Evolutionary conservation across 2,888 invertebrate species (phyloP), one percentile per base, ranked within the genome.

Genomic region (Caenorhabditis sp.): DNA sequence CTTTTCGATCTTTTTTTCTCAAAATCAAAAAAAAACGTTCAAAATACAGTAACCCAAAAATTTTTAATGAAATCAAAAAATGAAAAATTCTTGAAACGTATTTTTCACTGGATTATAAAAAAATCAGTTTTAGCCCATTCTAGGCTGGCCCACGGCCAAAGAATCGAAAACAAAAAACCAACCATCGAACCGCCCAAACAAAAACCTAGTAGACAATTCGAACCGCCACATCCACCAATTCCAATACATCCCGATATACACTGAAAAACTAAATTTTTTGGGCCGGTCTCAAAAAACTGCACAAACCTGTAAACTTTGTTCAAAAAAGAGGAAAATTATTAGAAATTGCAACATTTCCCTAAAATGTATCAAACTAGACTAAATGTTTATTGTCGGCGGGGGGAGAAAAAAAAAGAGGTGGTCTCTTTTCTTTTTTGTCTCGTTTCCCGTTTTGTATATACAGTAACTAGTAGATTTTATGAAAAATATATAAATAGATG

Each of bases 211-310:
- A 78, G 54, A 54, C 76, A 78, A 1, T 69, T 53, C 12, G 71
- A 66, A n/a, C n/a, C n/a, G 17, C 74, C 71, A 54, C 74, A 70
- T 19, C 78, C 76, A 5, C 76, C 74, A 43, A 78, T 66, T 53
- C 78, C 77, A 2, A 77, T 53, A 55, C 76, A 77, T 1, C 79
- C 76, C 12, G 26, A 21, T 10, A 55, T 55, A 55, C 55, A 55
- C 43, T 43, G 43, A 43, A 43, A 43, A 43, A 10, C 31, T 31
- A 31, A 31, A 31, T 6, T 31, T 36, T 36, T 36, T 50, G 50
- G n/a, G 4, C 4, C 8, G 8, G 8, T 6, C 21, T 21, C n/a
- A 51, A 23, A 51, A 51, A 1, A 21, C n/a, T n/a, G n/a, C n/a
- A 51, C n/a, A 10, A 19, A 51, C 23, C 43, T 43, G 43, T 12